Base-by-base conservation (phyloP, 1,140 invertebrate species). In the Calephelis virginiensis region DNA sequence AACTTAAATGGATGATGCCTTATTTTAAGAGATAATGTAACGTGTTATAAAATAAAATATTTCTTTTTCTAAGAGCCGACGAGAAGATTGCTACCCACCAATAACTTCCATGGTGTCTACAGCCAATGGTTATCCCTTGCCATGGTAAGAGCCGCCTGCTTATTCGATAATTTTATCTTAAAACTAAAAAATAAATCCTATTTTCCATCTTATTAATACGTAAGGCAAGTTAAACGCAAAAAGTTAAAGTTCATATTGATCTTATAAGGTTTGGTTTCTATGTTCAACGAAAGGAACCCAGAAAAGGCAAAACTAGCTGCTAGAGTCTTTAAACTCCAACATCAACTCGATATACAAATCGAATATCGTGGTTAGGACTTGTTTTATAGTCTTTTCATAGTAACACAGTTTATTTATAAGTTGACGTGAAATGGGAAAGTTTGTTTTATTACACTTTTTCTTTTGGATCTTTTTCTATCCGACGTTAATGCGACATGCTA, bases 371-470 rank as follows among this genome's bases (percentile, higher is more conserved):
- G 49, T 28, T 53, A 53, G 14, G 14, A 53, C 49, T 56, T 8
- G 49, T 50, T 56, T 56, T 28, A 56, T 37, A 11, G 10, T 37
- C 4, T 37, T 37, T 28, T 53, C 50, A 37, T 59, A 59, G 53
- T 59, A 59, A 59, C 10, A 38, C 53, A 59, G 53, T 59, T 59
- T 59, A 59, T 59, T 59, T 59, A 59, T 59, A 59, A 59, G 28
- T 59, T 56, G 28, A 59, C 53, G 53, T 59, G 28, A n/a, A 59
- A 59, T 59, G 28, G 53, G 28, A 59, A 59, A 59, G 11, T 59
- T 59, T 38, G 53, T 59, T 59, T 59, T 59, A 59, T 38, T 59
- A 38, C 28, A 59, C 53, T 59, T 59, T 59, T 56, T 59, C 53
- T 37, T 59, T 6, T 38, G 11, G 28, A 7, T 12, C 53, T 59